Base-by-base conservation (phyloP, 1,140 invertebrate species). In the Drosophila littoralis region DNA sequence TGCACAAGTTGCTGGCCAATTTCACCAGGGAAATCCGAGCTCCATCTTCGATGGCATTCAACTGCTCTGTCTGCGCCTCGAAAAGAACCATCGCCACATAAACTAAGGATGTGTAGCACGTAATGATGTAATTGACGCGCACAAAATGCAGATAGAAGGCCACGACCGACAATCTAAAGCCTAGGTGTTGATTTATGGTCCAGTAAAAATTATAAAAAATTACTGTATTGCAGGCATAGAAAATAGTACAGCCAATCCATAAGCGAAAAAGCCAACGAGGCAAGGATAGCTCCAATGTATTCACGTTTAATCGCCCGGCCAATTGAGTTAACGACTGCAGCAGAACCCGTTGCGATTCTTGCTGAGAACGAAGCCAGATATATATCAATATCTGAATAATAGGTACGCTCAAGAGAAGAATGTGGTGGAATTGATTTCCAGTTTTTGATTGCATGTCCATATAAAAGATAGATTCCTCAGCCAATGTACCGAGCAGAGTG, bases 241-340 rank as follows among this genome's bases (percentile, higher is more conserved):
- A 17, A 10, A 36, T 7, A 15, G 12, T 8, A 1, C 36, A 7
- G 28, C 6, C 17, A 1, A 71, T 8, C 51, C 52, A 71, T 9
- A 71, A 12, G 9, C 17, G 13, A 33, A 9, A 51, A 22, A 65
- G 68, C n/a, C 28, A 36, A 12, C 52, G 52, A 1, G 60, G 68
- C 2, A 28, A 7, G n/a, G 22, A 1, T 36, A 71, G 13, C 0
- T 15, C 9, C 12, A 48, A 12, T 8, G 60, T 64, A 13, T 71
- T 13, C n/a, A 71, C 68, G 2, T 65, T 2, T 2, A 71, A 13
- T 5, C n/a, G 36, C 1, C 1, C 1, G 1, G 60, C 43, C 0
- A 71, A 43, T 2, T 50, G 6, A 6, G 8, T 12, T 4, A 71
- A 9, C 9, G 10, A 8, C 33, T 52, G 32, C 0, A 72, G 6